Conservation (phyloP, 2,888 invertebrate genomes). For the Gymnocheta viridis region DNA sequence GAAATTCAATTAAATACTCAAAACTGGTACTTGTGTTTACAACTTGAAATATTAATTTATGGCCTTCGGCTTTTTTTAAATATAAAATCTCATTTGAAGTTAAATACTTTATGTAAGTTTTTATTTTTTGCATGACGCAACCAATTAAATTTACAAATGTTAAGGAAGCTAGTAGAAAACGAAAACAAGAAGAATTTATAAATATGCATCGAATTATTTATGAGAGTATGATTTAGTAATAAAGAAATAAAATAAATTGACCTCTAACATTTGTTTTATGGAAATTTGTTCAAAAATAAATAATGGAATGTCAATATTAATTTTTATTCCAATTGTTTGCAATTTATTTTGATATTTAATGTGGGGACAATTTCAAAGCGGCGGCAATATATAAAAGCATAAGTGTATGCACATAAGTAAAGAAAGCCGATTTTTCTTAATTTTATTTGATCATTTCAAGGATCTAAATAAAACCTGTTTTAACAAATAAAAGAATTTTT, state of each 20-base stretch:
- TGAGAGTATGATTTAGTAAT: constrained; percentile 17
- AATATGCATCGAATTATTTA: not conserved
- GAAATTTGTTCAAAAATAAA: not conserved
- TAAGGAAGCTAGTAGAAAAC: not conserved
- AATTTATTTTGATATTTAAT: not conserved
- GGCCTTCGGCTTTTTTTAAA: not conserved
- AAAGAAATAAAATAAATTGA: constrained; percentile 24
- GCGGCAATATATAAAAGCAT: not conserved
- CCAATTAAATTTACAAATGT: constrained; percentile 39
- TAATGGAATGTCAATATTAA: constrained; percentile 4
- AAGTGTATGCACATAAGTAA: too few relatives aligned
- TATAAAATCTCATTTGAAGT: not conserved
- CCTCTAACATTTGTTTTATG: constrained; percentile 31
- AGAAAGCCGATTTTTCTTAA: too few relatives aligned
- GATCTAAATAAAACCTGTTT: too few relatives aligned
- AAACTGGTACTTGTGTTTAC: not conserved
- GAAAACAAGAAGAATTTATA: not conserved
- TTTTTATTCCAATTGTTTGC: not conserved
- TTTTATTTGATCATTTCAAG: too few relatives aligned
- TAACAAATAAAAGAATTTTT: too few relatives aligned
- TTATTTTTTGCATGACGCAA: not conserved
- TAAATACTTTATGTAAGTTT: not conserved
- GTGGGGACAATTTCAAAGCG: not conserved
- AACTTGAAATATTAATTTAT: not conserved
- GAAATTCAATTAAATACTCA: not conserved